Base-by-base conservation (phyloP, 1,140 invertebrate species). In the Chironomus tepperi region DNA sequence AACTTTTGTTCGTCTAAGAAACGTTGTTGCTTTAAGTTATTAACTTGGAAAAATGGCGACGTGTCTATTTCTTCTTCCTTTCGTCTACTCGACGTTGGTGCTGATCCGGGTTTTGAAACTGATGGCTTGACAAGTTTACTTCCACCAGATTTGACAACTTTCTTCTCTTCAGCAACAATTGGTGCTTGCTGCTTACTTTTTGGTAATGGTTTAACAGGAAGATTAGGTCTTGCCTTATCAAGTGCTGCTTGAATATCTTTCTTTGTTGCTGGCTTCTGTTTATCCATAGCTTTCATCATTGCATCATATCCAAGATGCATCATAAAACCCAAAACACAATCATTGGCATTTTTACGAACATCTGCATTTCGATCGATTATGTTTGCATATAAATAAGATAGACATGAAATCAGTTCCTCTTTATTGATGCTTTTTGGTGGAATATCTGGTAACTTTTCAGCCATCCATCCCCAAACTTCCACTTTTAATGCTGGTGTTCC, bases 1-100 rank as follows among this genome's bases (percentile, higher is more conserved):
- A 97, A 84, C 83, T 94, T 94, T 78, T 95, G 94, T 80, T 98
- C 96, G 80, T 98, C 95, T 19, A 94, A 90, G 42, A 93, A 88
- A 70, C 96, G 86, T 81, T 97, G 94, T 81, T 96, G 93, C 82
- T 98, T 98, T 19, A 93, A 83, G 78, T 91, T 94, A 80, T 95
- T 96, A 1, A 90, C 86, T n/a, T 89, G 89, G 72, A 97, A 84
- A 0, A 95, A 81, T 0, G 94, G 93, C 18, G 91, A 90, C 1
- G 87, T 89, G 78, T 95, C 92, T 5, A 91, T 85, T 77, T 97
- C 95, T 72, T 97, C 95, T 10, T 94, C 93, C 79, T 95, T 95
- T 79, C 94, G 94, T 42, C 89, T 86, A 19, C 84, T 84, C 64
- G 85, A 84, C 8, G 78, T 76, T 19, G 78, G 73, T 10, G 86